These are phyloP conservation scores for Trypoxylon attenuatum DNA, from an alignment of 2,888 invertebrate species.

Conservation along the genomic window DNA sequence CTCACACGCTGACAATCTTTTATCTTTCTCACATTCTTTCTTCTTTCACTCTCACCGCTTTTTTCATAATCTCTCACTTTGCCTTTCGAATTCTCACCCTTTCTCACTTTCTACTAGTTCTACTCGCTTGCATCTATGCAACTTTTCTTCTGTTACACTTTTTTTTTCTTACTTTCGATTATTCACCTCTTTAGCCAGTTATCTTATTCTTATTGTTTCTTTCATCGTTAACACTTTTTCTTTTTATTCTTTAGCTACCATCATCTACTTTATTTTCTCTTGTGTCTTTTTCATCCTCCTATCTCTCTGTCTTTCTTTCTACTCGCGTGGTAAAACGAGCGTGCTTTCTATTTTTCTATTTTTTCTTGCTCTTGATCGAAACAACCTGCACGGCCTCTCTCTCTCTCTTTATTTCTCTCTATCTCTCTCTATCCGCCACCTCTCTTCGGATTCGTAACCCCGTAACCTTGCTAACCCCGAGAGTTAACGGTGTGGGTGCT, in stretches of 20 bases:
- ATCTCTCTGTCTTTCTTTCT: conserved; percentile 17
- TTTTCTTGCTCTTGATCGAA: conserved; percentile 29
- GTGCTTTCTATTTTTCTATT: conserved; percentile 33
- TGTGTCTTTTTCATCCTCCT: conserved; percentile 23
- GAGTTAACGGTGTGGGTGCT: conserved; percentile 57
- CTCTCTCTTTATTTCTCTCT: conserved; percentile 29
- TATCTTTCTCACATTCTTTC: conserved; percentile 22
- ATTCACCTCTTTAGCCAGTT: conserved; percentile 37
- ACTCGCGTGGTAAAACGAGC: not conserved
- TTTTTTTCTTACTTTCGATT: conserved; percentile 36
- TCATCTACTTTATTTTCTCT: not conserved
- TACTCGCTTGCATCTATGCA: too few species aligned
- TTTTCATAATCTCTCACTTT: conserved; percentile 4
- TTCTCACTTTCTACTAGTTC: conserved; percentile 31
- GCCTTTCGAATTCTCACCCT: conserved; percentile 36
- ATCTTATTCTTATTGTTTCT: too few species aligned
- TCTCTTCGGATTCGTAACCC: conserved; percentile 47
- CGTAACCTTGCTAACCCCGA: conserved; percentile 61
- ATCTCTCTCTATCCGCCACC: too few species aligned
- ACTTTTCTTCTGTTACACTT: too few species aligned
- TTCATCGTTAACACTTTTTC: too few species aligned
- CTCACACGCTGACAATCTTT: conserved; percentile 34
- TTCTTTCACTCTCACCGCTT: not conserved
- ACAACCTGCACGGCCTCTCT: conserved; percentile 66
- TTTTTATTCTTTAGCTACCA: conserved; percentile 24